Conservation (phyloP, 2,797 vertebrate species). For the Diplodus sargus region DNA sequence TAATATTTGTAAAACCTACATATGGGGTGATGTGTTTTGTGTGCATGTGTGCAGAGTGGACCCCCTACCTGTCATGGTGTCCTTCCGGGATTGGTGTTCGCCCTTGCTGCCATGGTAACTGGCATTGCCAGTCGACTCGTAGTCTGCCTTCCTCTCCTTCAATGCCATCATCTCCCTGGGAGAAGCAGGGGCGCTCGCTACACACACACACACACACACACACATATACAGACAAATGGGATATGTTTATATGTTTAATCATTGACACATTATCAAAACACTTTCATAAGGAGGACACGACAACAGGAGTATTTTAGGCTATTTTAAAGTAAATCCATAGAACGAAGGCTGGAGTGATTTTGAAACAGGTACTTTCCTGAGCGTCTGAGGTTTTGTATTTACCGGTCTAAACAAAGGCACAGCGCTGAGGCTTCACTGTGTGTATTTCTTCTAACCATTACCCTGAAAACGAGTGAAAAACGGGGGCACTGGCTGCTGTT, state of each 20-base stretch:
- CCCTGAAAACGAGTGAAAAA: constrained; percentile 21
- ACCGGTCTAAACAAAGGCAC: constrained; percentile 22
- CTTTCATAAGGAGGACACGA: neutral
- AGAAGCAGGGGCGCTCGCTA: constrained; percentile 97
- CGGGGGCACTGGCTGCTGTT: neutral
- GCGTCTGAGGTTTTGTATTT: constrained; percentile 12
- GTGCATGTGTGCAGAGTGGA: constrained; percentile 27
- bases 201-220: constrained; percentile 50
- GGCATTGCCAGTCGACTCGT: constrained; percentile 93
- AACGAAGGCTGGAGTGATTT: constrained; percentile 16
- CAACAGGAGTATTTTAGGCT: constrained; percentile 14
- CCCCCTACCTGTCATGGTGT: constrained; percentile 92
- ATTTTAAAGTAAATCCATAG: constrained; percentile 26
- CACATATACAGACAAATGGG: constrained; percentile 44
- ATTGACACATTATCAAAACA: constrained; percentile 32
- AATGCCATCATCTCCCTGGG: constrained; percentile 97
- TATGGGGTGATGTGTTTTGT: neutral
- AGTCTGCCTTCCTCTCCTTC: constrained; percentile 97
- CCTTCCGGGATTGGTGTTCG: constrained; percentile 97
- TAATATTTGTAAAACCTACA: neutral
- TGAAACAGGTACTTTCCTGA: constrained; percentile 21
- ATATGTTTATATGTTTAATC: constrained; percentile 45
- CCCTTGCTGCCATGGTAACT: constrained; percentile 96
- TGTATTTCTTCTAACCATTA: constrained; percentile 16
- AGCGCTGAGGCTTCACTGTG: neutral